These are phyloP conservation scores for Rhinoderma darwinii DNA, from an alignment of 2,113 vertebrate species.

Conservation along the genomic window DNA sequence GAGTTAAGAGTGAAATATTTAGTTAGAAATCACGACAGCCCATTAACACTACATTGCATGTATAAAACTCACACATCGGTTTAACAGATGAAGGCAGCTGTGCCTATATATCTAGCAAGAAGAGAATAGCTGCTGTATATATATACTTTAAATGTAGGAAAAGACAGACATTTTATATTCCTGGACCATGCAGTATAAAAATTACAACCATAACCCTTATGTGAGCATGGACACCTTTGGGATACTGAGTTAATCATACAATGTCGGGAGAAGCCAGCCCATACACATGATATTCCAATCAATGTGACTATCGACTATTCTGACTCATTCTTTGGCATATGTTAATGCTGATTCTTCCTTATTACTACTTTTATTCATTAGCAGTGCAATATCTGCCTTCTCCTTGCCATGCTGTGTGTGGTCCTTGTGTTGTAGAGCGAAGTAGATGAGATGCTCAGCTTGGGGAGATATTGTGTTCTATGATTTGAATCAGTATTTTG, in stretches of 20 bases:
- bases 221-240: background rate
- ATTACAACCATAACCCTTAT: background rate
- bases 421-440: too few species aligned
- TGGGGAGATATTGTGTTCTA: background rate
- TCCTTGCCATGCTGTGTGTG: too few species aligned
- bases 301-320: background rate
- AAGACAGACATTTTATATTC: background rate
- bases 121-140: background rate
- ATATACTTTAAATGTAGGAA: background rate
- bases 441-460: background rate
- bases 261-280: background rate
- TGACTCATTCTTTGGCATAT: background rate
- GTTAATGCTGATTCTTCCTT: background rate
- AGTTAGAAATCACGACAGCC: conserved; percentile 69
- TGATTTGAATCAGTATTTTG: background rate
- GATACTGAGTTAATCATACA: background rate
- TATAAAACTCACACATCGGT: conserved; percentile 65
- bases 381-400: too few species aligned
- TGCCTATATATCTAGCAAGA: background rate
- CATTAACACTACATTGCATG: conserved; percentile 68
- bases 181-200: background rate
- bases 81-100: background rate
- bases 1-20: conserved; percentile 75
- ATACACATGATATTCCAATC: background rate
- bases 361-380: background rate